phyloP scores from a whole-genome alignment of 2,888 invertebrate genomes.

The Idaea straminata region DNA sequence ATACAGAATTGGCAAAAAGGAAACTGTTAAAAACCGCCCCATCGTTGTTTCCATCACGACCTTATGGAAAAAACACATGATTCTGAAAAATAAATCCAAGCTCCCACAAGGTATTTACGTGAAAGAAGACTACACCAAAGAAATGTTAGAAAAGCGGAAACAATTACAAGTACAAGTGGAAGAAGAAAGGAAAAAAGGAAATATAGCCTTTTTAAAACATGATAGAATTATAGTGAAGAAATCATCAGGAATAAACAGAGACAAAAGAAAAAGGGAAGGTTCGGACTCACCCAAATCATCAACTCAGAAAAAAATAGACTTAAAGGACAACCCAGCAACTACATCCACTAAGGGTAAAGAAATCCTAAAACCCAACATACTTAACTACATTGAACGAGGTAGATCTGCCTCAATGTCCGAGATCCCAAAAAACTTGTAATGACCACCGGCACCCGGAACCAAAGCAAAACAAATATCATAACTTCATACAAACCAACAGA shows the following conservation, averaged over 20 bases:
- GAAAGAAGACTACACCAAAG: slow-evolving; percentile 7
- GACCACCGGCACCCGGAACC: slow-evolving; percentile 3
- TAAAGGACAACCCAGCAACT: background rate
- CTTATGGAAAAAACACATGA: slow-evolving; percentile 1
- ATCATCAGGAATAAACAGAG: background rate
- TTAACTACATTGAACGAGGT: slow-evolving; percentile 2
- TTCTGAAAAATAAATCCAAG: slow-evolving; percentile 1
- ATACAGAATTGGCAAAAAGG: slow-evolving; percentile 2
- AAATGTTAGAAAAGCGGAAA: background rate
- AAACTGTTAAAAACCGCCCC: background rate
- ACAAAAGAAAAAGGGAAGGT: slow-evolving; percentile 7
- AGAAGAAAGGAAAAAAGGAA: slow-evolving; percentile 8
- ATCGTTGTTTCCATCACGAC: background rate
- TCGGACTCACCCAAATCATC: slow-evolving; percentile 1
- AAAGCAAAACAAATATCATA: slow-evolving; percentile 4
- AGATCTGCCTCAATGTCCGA: slow-evolving; percentile 9
- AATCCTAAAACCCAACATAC: slow-evolving; percentile 6
- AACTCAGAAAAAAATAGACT: slow-evolving; percentile 3
- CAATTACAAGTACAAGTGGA: background rate
- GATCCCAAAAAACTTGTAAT: slow-evolving; percentile 6
- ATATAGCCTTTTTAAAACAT: slow-evolving; percentile 4
- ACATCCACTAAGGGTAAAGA: background rate
- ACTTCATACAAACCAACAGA: background rate
- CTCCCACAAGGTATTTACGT: background rate
- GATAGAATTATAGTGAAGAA: slow-evolving; percentile 4